phyloP scores from a whole-genome alignment of 2,888 invertebrate genomes.

The Protodeltote pygarga region DNA sequence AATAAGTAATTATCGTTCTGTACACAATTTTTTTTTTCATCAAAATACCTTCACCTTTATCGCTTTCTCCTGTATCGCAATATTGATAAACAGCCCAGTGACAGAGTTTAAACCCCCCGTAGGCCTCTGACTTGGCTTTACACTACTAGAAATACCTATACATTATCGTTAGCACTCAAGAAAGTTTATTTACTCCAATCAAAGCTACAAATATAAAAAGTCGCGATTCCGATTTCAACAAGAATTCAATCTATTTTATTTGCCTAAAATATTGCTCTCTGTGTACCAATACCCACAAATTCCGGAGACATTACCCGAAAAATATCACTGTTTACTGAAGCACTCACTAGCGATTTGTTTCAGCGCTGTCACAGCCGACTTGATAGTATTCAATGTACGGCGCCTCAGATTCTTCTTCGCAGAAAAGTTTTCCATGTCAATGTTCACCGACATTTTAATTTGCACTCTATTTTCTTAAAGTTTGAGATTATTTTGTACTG shows the following conservation, averaged over 20 bases:
- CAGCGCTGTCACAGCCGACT: conserved; percentile 79
- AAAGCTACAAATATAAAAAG: conserved; percentile 2
- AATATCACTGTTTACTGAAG: conserved; percentile 35
- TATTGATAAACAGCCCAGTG: too few relatives aligned
- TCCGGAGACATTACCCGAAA: conserved; percentile 10
- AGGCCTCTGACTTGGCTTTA: too few relatives aligned
- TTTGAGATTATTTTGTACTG: conserved; percentile 38
- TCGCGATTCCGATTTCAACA: conserved; percentile 1
- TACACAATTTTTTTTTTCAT: not conserved
- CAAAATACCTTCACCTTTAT: not conserved
- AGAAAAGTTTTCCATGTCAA: conserved; percentile 80
- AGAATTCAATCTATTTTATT: conserved; percentile 6
- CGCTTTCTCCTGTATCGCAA: too few relatives aligned
- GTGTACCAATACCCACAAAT: conserved; percentile 6
- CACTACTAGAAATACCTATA: not conserved
- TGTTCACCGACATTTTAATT: conserved; percentile 74
- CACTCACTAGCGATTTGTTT: conserved; percentile 83
- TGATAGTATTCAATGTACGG: conserved; percentile 79
- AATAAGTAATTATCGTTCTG: conserved; percentile 21
- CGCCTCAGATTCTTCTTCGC: conserved; percentile 80
- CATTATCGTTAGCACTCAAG: not conserved
- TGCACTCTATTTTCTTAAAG: conserved; percentile 38
- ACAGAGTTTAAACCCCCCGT: too few relatives aligned
- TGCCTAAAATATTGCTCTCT: conserved; percentile 7
- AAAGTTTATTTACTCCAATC: conserved; percentile 1